Conservation (phyloP, 2,888 invertebrate species). For the Erebia aethiops region DNA sequence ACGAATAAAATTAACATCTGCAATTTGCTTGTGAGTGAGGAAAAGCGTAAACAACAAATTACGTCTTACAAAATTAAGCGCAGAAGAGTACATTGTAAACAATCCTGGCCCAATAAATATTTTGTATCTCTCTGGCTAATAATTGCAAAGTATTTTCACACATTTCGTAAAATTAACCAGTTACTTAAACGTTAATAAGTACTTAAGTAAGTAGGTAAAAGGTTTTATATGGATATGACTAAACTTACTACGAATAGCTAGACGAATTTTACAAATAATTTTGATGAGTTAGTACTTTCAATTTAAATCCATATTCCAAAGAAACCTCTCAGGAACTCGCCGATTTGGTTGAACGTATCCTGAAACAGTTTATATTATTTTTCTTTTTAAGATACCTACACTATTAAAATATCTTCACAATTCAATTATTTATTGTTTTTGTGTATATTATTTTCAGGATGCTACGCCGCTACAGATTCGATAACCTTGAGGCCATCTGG, state of each 20-base stretch:
- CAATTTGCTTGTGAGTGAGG: neutral
- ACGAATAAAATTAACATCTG: conserved; percentile 7
- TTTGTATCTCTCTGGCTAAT: neutral
- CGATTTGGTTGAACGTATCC: no score
- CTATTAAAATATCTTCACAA: no score
- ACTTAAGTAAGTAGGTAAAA: no score
- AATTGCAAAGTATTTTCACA: neutral
- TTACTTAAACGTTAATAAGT: neutral
- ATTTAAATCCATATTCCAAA: neutral
- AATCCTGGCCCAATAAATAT: neutral
- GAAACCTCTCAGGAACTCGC: neutral
- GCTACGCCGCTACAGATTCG: conserved; percentile 85
- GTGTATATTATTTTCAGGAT: conserved; percentile 73
- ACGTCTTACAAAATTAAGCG: neutral
- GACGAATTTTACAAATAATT: no score
- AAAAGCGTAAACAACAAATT: neutral
- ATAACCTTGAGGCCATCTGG: conserved; percentile 86
- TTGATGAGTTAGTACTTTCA: neutral
- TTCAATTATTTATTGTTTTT: neutral
- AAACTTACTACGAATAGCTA: no score
- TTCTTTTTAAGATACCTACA: no score
- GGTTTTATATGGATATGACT: no score
- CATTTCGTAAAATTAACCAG: neutral
- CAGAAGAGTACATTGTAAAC: conserved; percentile 9
- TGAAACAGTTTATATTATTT: no score